Evolutionary conservation across 2,113 vertebrate genomes (phyloP), one percentile per base, ranked within the genome.

Genomic region (Aythya baeri): DNA sequence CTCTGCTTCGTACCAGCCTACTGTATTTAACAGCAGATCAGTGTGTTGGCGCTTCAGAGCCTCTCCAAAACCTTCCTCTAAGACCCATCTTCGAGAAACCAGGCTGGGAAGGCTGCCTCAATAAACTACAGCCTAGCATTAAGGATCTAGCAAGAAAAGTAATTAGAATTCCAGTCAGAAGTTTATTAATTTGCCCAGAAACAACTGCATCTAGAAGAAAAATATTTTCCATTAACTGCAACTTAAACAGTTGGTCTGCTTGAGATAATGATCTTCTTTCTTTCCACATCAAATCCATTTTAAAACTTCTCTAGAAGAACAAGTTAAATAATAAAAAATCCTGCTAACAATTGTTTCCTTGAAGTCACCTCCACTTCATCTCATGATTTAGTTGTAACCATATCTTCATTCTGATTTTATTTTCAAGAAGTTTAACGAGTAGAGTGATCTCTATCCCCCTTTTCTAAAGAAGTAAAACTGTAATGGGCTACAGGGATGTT

Each of bases 31-130:
- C 29, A 58, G 12, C 11, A 59, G 38, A 7, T 16, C 29, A 7
- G 27, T 11, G 22, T 41, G 12, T 1, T 25, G 67, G 16, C 58
- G 46, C 46, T 79, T 65, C 66, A 71, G 44, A 78, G 57, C 8
- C 29, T 34, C 78, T 46, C 54, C 58, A 85, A 78, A 85, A 21
- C 10, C 34, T 82, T 13, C 36, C 76, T 3, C 41, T 44, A 38
- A 72, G 27, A 75, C 7, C 14, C 31, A 17, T 0, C 0, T 21
- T 26, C 41, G 21, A 63, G 44, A 54, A 46, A 80, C 44, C 0
- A 1, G 18, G 18, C 12, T n/a, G 9, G 34, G 29, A 65, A 87
- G 12, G 32, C 6, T 36, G 55, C 27, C 50, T 54, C 46, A 59
- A 52, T 13, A 34, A 34, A 17, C 27, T 13, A 22, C 34, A 52